A percentile compares a stretch with the other conserved stretches of the same genome.
These are phyloP conservation scores for Eudasyphora cyanicolor DNA, from an alignment of 2,888 invertebrate genomes.

Conservation along the genomic window DNA sequence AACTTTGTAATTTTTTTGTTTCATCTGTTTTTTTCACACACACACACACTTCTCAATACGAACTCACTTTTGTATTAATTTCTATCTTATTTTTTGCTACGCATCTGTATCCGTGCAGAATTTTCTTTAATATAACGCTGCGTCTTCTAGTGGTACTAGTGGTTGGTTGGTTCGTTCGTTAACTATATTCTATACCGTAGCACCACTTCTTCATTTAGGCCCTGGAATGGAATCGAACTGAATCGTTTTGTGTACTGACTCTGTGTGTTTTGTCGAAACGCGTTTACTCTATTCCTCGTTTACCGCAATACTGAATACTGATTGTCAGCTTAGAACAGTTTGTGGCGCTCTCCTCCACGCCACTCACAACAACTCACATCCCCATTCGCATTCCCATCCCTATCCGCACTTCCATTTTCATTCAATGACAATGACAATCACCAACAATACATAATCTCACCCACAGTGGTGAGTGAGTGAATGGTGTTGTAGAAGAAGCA, in stretches of 20 bases:
- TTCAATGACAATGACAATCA: neutral
- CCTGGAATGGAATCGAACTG: neutral
- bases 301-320: conserved; percentile 64
- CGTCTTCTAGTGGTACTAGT: conserved; percentile 14
- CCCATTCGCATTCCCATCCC: no score
- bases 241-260: conserved; percentile 31
- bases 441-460: no score
- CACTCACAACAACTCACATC: no score
- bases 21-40: neutral
- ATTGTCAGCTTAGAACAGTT: conserved; percentile 41
- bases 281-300: conserved; percentile 53
- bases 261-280: conserved; percentile 8
- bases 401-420: no score
- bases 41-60: neutral
- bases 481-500: no score
- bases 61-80: neutral
- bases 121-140: no score
- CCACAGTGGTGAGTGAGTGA: no score
- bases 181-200: neutral
- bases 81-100: conserved; percentile 26
- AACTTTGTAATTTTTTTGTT: neutral
- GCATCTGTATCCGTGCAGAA: conserved; percentile 37
- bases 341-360: neutral
- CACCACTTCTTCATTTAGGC: neutral
- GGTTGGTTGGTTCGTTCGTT: neutral